phyloP scores from a whole-genome alignment of 2,888 invertebrate genomes.

The Himalopsyche kuldschensis region DNA sequence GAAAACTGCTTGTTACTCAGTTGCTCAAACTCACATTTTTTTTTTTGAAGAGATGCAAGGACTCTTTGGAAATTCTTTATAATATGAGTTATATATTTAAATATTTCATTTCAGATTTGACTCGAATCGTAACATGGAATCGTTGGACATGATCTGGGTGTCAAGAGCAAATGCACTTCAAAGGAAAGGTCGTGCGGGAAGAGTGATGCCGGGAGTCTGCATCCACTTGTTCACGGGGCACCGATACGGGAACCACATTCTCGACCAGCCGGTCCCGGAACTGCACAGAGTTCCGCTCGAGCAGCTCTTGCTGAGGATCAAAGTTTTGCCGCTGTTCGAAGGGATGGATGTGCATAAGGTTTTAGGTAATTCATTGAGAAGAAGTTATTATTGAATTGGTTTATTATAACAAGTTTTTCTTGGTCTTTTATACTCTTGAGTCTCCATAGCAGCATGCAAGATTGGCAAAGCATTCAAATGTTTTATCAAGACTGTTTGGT shows the following conservation, averaged over 20 bases:
- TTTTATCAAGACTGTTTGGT: too few species aligned
- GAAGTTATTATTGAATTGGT: not conserved
- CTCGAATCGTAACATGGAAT: conserved; percentile 84
- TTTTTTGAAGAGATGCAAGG: too few species aligned
- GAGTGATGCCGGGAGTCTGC: conserved; percentile 86
- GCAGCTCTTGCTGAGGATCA: conserved; percentile 74
- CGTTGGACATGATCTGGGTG: conserved; percentile 85
- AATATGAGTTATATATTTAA: too few species aligned
- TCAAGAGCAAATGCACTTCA: conserved; percentile 89
- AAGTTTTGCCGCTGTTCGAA: conserved; percentile 63
- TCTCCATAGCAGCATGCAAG: too few species aligned
- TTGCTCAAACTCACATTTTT: too few species aligned
- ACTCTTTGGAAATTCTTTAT: too few species aligned
- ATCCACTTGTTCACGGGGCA: conserved; percentile 83
- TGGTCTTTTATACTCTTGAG: not conserved
- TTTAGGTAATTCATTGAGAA: conserved; percentile 55
- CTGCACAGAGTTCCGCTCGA: conserved; percentile 88
- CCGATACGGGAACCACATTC: conserved; percentile 66
- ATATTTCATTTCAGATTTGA: conserved; percentile 61
- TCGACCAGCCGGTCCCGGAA: conserved; percentile 82
- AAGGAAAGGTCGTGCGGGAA: conserved; percentile 86
- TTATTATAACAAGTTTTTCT: too few species aligned
- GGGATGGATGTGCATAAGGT: conserved; percentile 58
- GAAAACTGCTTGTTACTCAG: too few species aligned
- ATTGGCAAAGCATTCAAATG: too few species aligned